Evolutionary conservation across 2,888 invertebrate genomes (phyloP), one percentile per base, ranked within the genome.

Genomic region (Tiliacea aurago): DNA sequence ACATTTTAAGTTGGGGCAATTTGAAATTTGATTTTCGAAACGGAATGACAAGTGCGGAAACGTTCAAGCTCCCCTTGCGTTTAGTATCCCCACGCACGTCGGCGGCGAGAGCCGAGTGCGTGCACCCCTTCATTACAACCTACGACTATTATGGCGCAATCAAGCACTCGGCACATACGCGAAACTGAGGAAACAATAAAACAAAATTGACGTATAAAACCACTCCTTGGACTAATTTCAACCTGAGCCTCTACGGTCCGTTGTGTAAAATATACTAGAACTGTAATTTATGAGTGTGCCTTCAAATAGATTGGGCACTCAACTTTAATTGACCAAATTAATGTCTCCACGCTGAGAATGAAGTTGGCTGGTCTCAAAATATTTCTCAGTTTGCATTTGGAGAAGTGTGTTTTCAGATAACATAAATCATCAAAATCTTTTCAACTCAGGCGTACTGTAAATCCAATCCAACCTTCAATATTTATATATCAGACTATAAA

Each of bases 121-220:
- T 94, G 93, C 95, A 95, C 95, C 96, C 95, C 95, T 95, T 95
- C 94, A 95, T 95, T 95, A 95, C 91, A 89, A 91, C 91, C 92
- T 93, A 92, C 92, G 92, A 90, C 94, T 92, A 94, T 95, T 95
- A 95, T 93, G 92, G 93, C 90, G 95, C 93, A 95, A 95, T 95
- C 95, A 95, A 93, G 91, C 93, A 91, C 94, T 94, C 94, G 87
- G 92, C 94, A 95, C 94, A 95, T 95, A 95, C 95, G 95, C 92
- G 92, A 94, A 94, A 94, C 94, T 93, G 91, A 94, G 94, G 95
- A 94, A 94, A 95, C 93, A 94, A 94, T 94, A 94, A 94, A 95
- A 94, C 93, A 93, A 93, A 94, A 95, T 94, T 94, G 94, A 94
- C 93, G 94, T 93, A 94, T 93, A 93, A 94, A 94, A 93, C 93